Evolutionary conservation across 1,140 invertebrate species (phyloP).

Genomic region (Drosophila bipectinata): DNA sequence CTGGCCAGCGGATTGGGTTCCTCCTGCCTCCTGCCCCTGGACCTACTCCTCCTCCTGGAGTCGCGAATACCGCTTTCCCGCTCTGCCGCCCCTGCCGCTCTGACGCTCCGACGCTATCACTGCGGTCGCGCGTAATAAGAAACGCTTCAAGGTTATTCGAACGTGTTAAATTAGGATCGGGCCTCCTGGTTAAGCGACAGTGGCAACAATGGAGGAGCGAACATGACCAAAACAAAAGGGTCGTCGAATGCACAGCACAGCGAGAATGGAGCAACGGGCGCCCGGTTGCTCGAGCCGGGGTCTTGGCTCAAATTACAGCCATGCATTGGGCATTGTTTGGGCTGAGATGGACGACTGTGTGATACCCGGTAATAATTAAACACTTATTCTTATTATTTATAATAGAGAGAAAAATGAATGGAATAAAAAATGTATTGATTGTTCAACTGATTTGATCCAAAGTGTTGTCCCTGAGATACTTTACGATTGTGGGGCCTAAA

Average conservation of each 20-base stretch:
- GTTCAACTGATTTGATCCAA: no score
- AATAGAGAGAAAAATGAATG: no score
- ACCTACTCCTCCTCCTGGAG: neutral
- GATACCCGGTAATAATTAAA: constrained; percentile 7
- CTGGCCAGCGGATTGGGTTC: constrained; percentile 16
- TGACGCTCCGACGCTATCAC: constrained; percentile 31
- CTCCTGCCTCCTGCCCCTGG: neutral
- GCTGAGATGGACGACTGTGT: neutral
- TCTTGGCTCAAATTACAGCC: constrained; percentile 72
- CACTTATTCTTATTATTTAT: neutral
- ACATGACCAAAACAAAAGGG: constrained; percentile 76
- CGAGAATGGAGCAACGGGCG: constrained; percentile 61
- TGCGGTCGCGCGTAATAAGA: constrained; percentile 77
- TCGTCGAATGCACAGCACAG: constrained; percentile 69
- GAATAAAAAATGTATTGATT: no score
- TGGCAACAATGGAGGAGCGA: constrained; percentile 69
- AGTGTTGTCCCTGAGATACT: no score
- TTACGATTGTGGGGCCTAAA: no score
- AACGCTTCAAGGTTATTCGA: constrained; percentile 82
- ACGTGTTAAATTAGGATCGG: constrained; percentile 81
- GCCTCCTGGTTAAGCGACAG: constrained; percentile 16
- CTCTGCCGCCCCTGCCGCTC: neutral
- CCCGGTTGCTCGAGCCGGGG: constrained; percentile 59
- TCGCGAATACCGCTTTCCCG: constrained; percentile 6
- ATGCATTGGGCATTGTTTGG: neutral